phyloP scores from a whole-genome alignment of 2,113 vertebrate genomes.

The Chrysochloris asiatica region DNA sequence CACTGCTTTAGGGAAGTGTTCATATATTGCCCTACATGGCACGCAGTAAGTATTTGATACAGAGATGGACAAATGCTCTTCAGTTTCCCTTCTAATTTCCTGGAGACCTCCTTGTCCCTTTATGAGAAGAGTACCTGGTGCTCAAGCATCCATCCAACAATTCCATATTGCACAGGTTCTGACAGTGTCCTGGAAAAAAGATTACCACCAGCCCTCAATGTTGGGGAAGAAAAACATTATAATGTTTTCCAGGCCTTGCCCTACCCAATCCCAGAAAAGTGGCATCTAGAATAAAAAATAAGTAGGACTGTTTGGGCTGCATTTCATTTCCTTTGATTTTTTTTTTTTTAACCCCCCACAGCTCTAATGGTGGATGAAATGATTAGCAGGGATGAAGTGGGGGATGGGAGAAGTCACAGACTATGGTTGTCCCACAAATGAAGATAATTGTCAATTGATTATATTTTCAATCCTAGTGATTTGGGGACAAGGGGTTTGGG shows the following conservation, averaged over 20 bases:
- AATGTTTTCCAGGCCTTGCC: background rate
- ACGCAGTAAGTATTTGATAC: background rate
- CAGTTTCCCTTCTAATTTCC: background rate
- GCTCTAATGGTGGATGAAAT: background rate
- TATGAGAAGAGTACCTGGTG: background rate
- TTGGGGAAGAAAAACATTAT: background rate
- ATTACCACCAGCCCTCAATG: accelerated
- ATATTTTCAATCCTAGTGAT: background rate
- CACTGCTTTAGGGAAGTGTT: background rate
- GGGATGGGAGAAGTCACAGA: background rate
- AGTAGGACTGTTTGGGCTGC: background rate
- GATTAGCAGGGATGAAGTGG: background rate
- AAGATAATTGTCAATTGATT: background rate
- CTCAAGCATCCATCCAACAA: background rate
- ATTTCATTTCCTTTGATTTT: background rate
- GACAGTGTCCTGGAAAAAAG: too few species aligned
- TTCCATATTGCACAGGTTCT: too few species aligned
- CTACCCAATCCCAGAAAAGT: background rate
- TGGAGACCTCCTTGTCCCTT: background rate
- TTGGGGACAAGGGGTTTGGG: background rate
- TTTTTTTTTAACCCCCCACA: background rate
- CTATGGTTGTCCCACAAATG: background rate
- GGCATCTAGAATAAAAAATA: background rate
- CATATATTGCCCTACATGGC: background rate
- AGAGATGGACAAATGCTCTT: background rate